Evolutionary conservation across 2,888 invertebrate species (phyloP), one percentile per base, ranked within the genome.

Genomic region (Meganola albula): DNA sequence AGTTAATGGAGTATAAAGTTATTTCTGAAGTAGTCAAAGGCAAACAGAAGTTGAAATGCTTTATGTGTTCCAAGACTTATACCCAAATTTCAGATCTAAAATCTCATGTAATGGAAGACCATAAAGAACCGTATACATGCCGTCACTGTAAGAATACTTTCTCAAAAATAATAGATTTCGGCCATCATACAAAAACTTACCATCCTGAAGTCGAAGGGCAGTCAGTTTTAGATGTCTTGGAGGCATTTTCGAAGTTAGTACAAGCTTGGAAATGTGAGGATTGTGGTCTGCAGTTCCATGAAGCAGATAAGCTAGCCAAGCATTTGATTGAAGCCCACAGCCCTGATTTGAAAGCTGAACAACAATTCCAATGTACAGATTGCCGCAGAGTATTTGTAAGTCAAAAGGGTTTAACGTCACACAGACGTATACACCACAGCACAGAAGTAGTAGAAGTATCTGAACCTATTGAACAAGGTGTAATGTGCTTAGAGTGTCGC

Each of bases 221-320:
- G 27, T 74, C 77, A 0, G 79, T 84, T 2, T 44, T 85, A 20
- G 74, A 82, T 32, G 80, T 82, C 1, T 47, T 85, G 0, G 78
- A 82, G 58, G 83, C 84, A 0, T 83, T 83, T 34, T 78, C 80
- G 0, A 75, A 72, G 40, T 42, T 85, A 18, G 74, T 80, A 0
- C 70, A 77, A 43, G 80, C 80, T n/a, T 85, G 85, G 85, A 85
- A 83, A 43, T 85, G 85, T 27, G 79, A 82, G n/a, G 80, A 78
- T 24, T 85, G 85, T 26, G 73, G 73, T 1, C 30, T 75, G 6
- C 84, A 85, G 35, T 84, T 84, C 27, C 73, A 79, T 9, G 77
- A 82, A 41, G 77, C 82, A 0, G 83, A 84, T 25, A 82, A 83
- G 40, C 49, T 85, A 6, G 84, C 83, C 0, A 44, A 75, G 38